Percentiles rank a stretch among this genome's conserved stretches.
Evolutionary conservation across 2,113 vertebrate genomes (phyloP).

Genomic region (Sinocyclocheilus maitianheensis): DNA sequence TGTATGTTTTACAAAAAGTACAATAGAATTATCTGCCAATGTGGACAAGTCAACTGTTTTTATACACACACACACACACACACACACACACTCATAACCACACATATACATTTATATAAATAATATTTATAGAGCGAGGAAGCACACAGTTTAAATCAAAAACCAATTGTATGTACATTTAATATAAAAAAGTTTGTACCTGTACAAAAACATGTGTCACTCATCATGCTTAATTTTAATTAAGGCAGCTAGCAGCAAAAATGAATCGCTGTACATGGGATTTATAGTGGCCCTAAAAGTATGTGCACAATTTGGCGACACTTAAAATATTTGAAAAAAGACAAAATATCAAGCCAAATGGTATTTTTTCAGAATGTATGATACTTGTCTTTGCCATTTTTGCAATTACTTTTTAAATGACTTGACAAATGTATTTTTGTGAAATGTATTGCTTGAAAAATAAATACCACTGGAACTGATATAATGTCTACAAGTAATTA

Average conservation of each 20-base stretch:
- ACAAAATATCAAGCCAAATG: background rate
- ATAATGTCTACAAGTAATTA: background rate
- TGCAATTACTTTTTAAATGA: background rate
- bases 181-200: conserved; percentile 58
- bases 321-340: background rate
- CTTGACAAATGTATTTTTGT: background rate
- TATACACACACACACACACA: conserved; percentile 56
- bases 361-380: background rate
- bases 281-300: background rate
- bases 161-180: conserved; percentile 71
- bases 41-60: conserved; percentile 34
- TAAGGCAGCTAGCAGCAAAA: conserved; percentile 75
- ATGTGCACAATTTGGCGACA: background rate
- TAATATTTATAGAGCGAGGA: conserved; percentile 66
- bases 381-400: background rate
- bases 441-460: background rate
- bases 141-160: conserved; percentile 64
- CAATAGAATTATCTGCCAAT: conserved; percentile 42
- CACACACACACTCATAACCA: conserved; percentile 57
- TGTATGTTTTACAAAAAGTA: conserved; percentile 44
- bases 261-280: conserved; percentile 56
- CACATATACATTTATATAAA: conserved; percentile 71
- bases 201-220: conserved; percentile 72
- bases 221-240: conserved; percentile 56
- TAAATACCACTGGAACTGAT: background rate